These are phyloP conservation scores for Ranitomeya imitator DNA, from an alignment of 2,113 vertebrate genomes.

Conservation along the genomic window DNA sequence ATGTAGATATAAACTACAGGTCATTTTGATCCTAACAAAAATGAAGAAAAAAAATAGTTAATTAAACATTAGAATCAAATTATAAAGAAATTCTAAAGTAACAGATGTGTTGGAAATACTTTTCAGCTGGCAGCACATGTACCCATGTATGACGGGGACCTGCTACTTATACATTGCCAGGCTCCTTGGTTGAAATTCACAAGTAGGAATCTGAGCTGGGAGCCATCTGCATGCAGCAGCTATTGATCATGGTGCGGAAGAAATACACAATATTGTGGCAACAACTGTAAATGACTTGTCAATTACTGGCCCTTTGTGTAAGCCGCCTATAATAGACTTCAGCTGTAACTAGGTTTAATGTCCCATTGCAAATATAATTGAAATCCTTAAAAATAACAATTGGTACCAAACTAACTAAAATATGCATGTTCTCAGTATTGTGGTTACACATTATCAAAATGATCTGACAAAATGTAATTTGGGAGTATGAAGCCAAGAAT, in stretches of 20 bases:
- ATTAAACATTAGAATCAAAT: neutral
- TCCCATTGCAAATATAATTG: neutral
- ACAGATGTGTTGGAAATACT: neutral
- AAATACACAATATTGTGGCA: conserved; percentile 20
- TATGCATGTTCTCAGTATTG: neutral
- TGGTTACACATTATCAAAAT: neutral
- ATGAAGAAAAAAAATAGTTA: neutral
- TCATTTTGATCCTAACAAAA: neutral
- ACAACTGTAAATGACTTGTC: conserved; percentile 19
- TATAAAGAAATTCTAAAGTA: neutral
- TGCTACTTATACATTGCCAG: neutral
- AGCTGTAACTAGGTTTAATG: conserved; percentile 15
- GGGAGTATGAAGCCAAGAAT: neutral
- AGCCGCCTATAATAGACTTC: neutral
- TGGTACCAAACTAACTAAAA: neutral
- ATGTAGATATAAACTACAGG: neutral
- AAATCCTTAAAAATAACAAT: neutral
- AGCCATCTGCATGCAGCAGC: conserved; percentile 12
- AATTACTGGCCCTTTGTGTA: conserved; percentile 16
- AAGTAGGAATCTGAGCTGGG: neutral
- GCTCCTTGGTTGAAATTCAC: neutral
- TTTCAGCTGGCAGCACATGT: neutral
- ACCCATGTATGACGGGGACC: neutral
- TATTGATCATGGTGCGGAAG: conserved; percentile 17
- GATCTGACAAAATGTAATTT: neutral